A percentile compares a stretch with the other conserved stretches of the same genome.
Conservation (phyloP, 2,797 vertebrate genomes). For the Otolemur crassicaudatus region DNA sequence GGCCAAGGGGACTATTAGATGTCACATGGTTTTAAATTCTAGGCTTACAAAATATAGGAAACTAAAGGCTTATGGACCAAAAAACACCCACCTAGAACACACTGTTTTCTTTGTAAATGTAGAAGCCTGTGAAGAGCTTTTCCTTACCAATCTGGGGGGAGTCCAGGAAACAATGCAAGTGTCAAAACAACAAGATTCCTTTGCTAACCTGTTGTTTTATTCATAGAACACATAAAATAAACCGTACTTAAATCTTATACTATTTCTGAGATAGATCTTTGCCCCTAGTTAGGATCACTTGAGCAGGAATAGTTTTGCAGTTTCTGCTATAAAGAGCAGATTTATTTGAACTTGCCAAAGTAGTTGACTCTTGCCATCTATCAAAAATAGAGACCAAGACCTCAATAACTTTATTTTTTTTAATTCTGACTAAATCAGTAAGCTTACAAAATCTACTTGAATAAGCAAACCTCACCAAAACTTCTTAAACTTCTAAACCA, state of each 20-base stretch:
- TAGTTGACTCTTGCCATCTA: not conserved
- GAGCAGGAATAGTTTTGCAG: too few species aligned
- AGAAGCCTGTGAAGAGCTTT: constrained; percentile 19
- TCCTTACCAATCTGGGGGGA: not conserved
- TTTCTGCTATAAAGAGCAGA: not conserved
- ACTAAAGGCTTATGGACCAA: not conserved
- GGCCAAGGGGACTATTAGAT: not conserved
- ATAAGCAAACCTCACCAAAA: not conserved
- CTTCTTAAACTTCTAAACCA: not conserved
- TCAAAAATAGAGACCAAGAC: not conserved
- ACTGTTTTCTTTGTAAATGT: constrained; percentile 45
- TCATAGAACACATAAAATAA: not conserved
- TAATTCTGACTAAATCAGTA: not conserved
- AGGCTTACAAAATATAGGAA: not conserved
- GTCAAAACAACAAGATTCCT: not conserved
- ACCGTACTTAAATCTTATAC: not conserved
- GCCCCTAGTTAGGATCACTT: not conserved
- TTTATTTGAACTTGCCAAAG: not conserved
- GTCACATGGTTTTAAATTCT: not conserved
- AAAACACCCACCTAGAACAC: not conserved
- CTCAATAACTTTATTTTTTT: not conserved
- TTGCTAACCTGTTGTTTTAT: not conserved
- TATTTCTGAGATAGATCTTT: not conserved
- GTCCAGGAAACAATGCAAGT: not conserved
- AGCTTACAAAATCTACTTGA: constrained; percentile 11